Base-by-base conservation (phyloP, 2,888 invertebrate genomes). In the Euplexia lucipara region DNA sequence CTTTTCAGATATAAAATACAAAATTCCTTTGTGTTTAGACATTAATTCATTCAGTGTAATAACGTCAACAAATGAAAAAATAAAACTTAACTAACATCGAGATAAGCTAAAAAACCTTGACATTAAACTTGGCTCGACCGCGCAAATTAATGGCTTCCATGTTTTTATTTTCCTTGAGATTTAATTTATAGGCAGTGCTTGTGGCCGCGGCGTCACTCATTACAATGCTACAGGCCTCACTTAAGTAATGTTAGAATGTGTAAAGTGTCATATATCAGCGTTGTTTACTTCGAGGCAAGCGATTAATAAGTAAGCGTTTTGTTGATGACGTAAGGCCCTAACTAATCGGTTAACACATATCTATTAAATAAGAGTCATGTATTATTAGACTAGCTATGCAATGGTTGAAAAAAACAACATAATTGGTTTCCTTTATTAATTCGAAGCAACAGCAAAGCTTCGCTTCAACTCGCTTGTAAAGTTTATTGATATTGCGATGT, bases 81-180 rank as follows among this genome's bases (percentile, higher is more conserved):
- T 87, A 90, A 91, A 92, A 91, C 90, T 88, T 90, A 90, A 91
- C 91, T 93, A 94, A 93, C 91, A 92, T 91, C 91, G 91, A 91
- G 95, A 94, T 95, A 94, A 94, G 90, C 88, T 91, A 90, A 92
- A 87, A 89, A 94, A 92, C 95, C 95, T 95, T 95, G 95, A 95
- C 95, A 95, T 95, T 95, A 94, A 95, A 95, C 95, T 95, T 95
- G 95, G 93, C 94, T 92, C 91, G 91, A 90, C 92, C 90, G 94
- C 92, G 95, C 95, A 93, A 95, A 95, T 94, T 94, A 95, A 95
- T 95, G 92, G 93, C 93, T 94, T 95, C 95, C 94, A 94, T 92
- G 95, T 95, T 95, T 95, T 95, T 94, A 94, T 94, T 94, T 94
- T 94, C 94, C 95, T 94, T 93, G 93, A 95, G 95, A 94, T 94